These are phyloP conservation scores for Actinernus sp. DNA, from an alignment of 92 coral and sea anemone species.

Conservation along the genomic window DNA sequence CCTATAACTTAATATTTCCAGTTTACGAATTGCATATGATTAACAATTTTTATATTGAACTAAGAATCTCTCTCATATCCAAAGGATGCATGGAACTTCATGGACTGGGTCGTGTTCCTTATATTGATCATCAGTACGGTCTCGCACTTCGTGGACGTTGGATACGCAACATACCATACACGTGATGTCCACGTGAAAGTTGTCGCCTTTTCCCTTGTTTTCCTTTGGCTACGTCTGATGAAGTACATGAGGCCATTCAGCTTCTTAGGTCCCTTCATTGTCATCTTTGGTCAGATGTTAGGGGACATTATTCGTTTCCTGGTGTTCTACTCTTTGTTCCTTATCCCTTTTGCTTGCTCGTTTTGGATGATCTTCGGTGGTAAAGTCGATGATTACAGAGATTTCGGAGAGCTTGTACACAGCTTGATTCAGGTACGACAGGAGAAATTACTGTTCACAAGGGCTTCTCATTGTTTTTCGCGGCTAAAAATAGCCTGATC, in stretches of 20 bases:
- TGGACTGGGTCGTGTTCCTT: conserved; percentile 64
- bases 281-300: conserved; percentile 55
- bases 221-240: conserved; percentile 71
- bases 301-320: conserved; percentile 63
- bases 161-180: conserved; percentile 7
- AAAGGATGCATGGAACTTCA: conserved; percentile 68
- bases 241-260: conserved; percentile 77
- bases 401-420: too few species aligned
- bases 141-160: conserved; percentile 24
- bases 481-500: too few species aligned
- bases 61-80: too few species aligned
- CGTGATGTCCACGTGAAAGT: conserved; percentile 21
- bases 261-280: conserved; percentile 71
- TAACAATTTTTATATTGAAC: too few species aligned
- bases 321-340: conserved; percentile 58
- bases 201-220: conserved; percentile 37
- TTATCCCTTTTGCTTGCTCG: conserved; percentile 67
- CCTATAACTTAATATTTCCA: too few species aligned
- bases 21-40: too few species aligned
- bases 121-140: conserved; percentile 39
- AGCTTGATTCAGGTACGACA: too few species aligned
- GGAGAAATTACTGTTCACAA: too few species aligned
- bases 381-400: too few species aligned
- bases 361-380: conserved; percentile 78
- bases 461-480: too few species aligned